Base-by-base conservation (phyloP, 2,888 invertebrate species). In the Hybos culiciformis region DNA sequence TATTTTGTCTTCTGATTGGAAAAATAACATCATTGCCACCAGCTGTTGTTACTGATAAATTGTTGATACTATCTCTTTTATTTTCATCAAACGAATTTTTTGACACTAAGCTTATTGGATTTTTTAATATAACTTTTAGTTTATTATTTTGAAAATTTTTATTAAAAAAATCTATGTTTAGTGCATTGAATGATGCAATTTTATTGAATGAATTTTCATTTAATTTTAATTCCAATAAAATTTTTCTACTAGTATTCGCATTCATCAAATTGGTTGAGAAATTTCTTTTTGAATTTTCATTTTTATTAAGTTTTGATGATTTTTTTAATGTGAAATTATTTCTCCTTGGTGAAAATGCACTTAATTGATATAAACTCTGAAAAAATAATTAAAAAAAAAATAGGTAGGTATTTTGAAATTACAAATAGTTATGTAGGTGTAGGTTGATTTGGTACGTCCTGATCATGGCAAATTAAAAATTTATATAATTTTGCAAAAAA, bases 41-140 rank as follows among this genome's bases (percentile, higher is more conserved):
- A 11, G 4, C 31, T 15, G 17, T 17, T 2, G 6, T 6, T 15
- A 17, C 4, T 15, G 6, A 3, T 32, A 42, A 18, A 37, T 21
- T 34, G 11, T 21, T 17, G 63, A 54, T 69, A 70, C 15, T n/a
- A 8, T 24, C 57, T 62, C 39, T 62, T 56, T 29, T 54, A 56
- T 6, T 69, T 70, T 24, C 64, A 52, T 32, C 11, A 32, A 32
- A 32, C 15, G 32, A 32, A 15, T 32, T 32, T 5, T 17, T 17
- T 9, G 15, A 15, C 3, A 48, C 66, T 65, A 1, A 67, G 68
- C 23, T 61, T 52, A 47, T 59, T 58, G 50, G 62, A 60, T 44
- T 58, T 61, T 19, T 38, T 33, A 23, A 26, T 41, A 11, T 41
- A 32, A 31, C 41, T 46, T 23, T 38, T 17, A 20, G 17, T 12